A percentile compares a stretch with the other conserved stretches of the same genome.
These are phyloP conservation scores for Pogonocherus hispidulus DNA, from an alignment of 2,888 invertebrate species.

Conservation along the genomic window DNA sequence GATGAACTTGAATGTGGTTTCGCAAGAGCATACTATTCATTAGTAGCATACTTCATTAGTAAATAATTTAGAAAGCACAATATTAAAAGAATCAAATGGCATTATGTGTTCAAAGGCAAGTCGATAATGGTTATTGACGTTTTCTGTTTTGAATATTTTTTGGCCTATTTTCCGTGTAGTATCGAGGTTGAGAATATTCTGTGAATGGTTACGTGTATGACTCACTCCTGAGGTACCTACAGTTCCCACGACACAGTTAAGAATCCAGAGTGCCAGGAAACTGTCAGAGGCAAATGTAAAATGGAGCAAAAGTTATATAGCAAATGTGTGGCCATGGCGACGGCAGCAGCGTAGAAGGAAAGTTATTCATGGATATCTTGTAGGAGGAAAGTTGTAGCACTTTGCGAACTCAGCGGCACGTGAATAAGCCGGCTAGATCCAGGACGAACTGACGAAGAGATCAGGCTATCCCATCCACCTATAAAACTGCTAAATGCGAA, in stretches of 20 bases:
- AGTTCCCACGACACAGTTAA: slow-evolving; percentile 16
- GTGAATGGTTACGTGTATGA: not conserved
- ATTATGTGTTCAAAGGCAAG: too few relatives aligned
- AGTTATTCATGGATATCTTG: slow-evolving; percentile 58
- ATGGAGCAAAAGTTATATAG: slow-evolving; percentile 51
- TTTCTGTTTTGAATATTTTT: too few relatives aligned
- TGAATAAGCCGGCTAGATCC: slow-evolving; percentile 54
- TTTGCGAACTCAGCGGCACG: slow-evolving; percentile 63
- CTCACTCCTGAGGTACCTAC: not conserved
- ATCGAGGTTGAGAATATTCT: too few relatives aligned
- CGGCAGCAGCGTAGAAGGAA: slow-evolving; percentile 34
- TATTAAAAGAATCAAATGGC: too few relatives aligned
- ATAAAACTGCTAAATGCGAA: slow-evolving; percentile 63
- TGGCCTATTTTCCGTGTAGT: too few relatives aligned
- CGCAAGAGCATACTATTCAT: too few relatives aligned
- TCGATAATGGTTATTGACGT: too few relatives aligned
- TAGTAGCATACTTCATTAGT: too few relatives aligned
- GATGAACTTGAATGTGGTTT: too few relatives aligned
- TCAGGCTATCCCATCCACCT: slow-evolving; percentile 56
- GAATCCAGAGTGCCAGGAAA: slow-evolving; percentile 20
- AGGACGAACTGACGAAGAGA: slow-evolving; percentile 56
- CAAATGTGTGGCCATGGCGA: slow-evolving; percentile 54
- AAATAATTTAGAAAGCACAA: too few relatives aligned
- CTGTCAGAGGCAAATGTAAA: slow-evolving; percentile 29
- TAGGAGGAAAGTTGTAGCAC: slow-evolving; percentile 60